Evolutionary conservation across 2,113 vertebrate genomes (phyloP), one percentile per base, ranked within the genome.

Genomic region (Cyanistes caeruleus): DNA sequence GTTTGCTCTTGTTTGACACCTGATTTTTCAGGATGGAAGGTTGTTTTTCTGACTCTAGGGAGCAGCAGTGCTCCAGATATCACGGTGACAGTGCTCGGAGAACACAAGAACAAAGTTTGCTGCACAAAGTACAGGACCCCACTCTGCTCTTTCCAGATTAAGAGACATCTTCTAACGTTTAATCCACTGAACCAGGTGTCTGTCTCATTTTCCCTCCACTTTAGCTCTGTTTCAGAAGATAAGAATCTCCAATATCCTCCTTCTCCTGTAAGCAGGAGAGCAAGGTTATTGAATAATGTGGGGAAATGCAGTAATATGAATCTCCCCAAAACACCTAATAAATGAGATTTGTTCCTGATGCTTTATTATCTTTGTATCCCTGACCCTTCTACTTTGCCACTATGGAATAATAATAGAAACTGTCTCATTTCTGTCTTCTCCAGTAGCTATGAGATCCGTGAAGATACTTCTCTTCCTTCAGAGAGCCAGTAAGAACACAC

Each of bases 241-340:
- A 83, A 53, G 90, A 79, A 83, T 85, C 65, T 59, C 52, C 53
- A 88, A 79, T 92, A 88, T 90, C 72, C 56, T 86, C 56, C 74
- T 77, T 90, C 17, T 84, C n/a, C 46, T 87, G 41, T 51, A 56
- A 70, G 55, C 41, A 46, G 58, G 65, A 78, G 30, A 81, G 22
- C 44, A 53, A 70, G 11, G 23, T 62, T 88, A 88, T 33, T 75
- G 24, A 85, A 51, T 75, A 39, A 58, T 3, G 2, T 30, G 69
- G 69, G 18, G 7, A 82, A 92, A 81, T 9, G 39, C 28, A 78
- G 43, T 52, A 11, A 83, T 75, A 46, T 79, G 43, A 69, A 63
- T 62, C 48, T 39, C 78, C 25, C 58, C 63, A 18, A 43, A 70
- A 59, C 33, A n/a, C 14, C 23, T 43, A 60, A 87, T 43, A 73